Evolutionary conservation across 2,113 vertebrate genomes (phyloP), one percentile per base, ranked within the genome.

Genomic region (Uropsilus gracilis): DNA sequence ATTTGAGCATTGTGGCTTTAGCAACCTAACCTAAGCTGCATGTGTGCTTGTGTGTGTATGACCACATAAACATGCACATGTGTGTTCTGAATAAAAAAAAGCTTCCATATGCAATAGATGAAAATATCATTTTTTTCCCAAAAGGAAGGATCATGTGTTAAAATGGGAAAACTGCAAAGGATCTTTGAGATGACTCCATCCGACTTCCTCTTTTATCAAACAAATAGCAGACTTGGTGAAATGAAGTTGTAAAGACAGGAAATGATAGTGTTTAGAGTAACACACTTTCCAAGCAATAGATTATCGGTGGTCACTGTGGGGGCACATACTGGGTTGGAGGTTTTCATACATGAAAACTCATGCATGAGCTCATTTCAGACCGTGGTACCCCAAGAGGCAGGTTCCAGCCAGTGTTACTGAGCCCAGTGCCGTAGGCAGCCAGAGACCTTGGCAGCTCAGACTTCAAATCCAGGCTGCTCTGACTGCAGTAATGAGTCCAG

Each of bases 91-190:
- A 18, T 12, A 34, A 18, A 92, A 18, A 92, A 57, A 90, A 34
- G 1, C 37, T 85, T 66, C 72, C 1, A 46, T 39, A 86, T 28
- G 68, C 48, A 72, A 81, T 81, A 20, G 46, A 46, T 2, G 83
- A 59, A 80, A 84, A 2, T 39, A 24, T 14, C 30, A 8, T 53
- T 82, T 68, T 84, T 64, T 55, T 55, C 32, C 32, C 82, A 83
- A 95, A 92, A 12, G 8, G 71, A 97, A 26, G 57, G 28, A 59
- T 11, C 10, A 75, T 9, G 82, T 91, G 39, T 44, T 48, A 57
- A 96, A 85, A 46, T 32, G 59, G 34, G 48, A 78, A 69, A 73
- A 37, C 1, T 24, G 12, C 13, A 64, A 66, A 44, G n/a, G 37
- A 53, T 42, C 84, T 94, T 46, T 64, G 48, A 95, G 8, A 55